Base-by-base conservation (phyloP, 2,888 invertebrate species). In the Glaucopsyche alexis region DNA sequence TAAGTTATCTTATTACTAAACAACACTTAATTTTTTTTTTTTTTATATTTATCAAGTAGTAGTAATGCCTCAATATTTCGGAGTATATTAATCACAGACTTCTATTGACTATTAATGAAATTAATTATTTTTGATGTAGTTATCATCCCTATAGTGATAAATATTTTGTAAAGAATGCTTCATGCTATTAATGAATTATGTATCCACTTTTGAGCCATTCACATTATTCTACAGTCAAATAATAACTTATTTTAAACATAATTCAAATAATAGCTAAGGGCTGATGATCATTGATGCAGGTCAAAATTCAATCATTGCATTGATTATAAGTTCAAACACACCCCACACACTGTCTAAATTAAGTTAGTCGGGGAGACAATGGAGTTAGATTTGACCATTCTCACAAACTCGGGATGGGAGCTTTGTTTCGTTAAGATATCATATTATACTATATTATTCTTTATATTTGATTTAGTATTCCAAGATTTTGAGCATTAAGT, bases 291-390 rank as follows among this genome's bases (percentile, higher is more conserved):
- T 29, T 60, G 29, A 60, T 29, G 29, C 60, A 66, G 40, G n/a
- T 40, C 16, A 16, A 40, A 66, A 66, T 66, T 66, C 66, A 66
- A 66, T 66, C 42, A 66, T 42, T 66, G 19, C 49, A 69, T 69
- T 69, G 69, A 69, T 69, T 49, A 69, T 47, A 69, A 49, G 49
- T 49, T 49, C 69, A 69, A 49, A 69, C 29, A 45, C 67, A 69
- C 45, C 67, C 67, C 67, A 67, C 69, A 49, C 49, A 29, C 45
- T 29, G 19, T 19, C 19, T 60, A 29, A 45, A 69, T 49, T 47
- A 47, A 69, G 69, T 69, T 69, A 69, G 47, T 19, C 11, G 13
- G 69, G 29, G 13, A 47, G 69, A 69, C 69, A 49, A 49, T 69
- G 29, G 29, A 7, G 69, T 47, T 65, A 19, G 29, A 69, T 69